These are phyloP conservation scores for Chiroxiphia lanceolata DNA, from an alignment of 2,797 vertebrate species.

Conservation along the genomic window DNA sequence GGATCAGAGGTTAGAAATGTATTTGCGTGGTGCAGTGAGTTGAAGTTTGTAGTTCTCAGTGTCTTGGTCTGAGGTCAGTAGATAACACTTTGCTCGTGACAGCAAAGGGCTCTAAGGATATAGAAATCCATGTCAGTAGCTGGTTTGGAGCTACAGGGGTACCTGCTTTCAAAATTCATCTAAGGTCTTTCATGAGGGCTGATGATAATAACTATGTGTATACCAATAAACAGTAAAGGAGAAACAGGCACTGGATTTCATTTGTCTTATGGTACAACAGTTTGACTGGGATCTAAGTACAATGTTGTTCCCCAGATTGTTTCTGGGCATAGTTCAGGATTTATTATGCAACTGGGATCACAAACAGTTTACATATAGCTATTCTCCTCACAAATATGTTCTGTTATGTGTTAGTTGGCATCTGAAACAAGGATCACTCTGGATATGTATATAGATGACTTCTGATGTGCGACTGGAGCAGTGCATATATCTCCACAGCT, in stretches of 20 bases:
- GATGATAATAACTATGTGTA: background rate
- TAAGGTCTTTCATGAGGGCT: background rate
- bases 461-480: background rate
- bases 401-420: background rate
- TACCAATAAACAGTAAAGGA: background rate
- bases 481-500: accelerated
- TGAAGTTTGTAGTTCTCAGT: background rate
- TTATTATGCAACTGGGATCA: background rate
- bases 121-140: background rate
- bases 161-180: background rate
- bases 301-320: background rate
- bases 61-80: background rate
- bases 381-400: background rate
- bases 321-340: background rate
- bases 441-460: background rate
- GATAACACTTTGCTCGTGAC: background rate
- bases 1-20: background rate
- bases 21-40: background rate
- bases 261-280: background rate
- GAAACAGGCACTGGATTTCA: background rate
- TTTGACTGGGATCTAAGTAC: background rate
- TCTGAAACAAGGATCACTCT: background rate
- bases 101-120: background rate
- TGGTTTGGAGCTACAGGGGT: background rate
- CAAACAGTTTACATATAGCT: accelerated